Conservation (phyloP, 2,888 invertebrate genomes). For the Mimas tiliae region DNA sequence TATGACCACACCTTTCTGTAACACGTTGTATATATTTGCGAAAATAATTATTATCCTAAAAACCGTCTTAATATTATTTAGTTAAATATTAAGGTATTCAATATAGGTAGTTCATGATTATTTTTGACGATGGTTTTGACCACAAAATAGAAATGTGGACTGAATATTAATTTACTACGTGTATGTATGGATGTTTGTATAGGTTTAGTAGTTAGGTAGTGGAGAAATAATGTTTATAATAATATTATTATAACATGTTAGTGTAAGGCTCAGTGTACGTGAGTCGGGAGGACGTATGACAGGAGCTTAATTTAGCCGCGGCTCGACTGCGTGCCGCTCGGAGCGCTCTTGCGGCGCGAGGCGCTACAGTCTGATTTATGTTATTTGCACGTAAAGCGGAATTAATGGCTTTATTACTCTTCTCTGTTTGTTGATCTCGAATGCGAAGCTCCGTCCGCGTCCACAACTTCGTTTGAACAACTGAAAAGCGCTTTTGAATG, state of each 20-base stretch:
- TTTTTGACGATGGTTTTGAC: not conserved
- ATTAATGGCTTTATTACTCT: conserved; percentile 84
- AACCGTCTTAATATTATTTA: too few relatives aligned
- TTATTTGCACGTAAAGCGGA: conserved; percentile 83
- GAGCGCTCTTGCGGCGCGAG: conserved; percentile 74
- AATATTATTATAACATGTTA: conserved; percentile 20
- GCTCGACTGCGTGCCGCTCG: conserved; percentile 63
- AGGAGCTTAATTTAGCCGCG: conserved; percentile 72
- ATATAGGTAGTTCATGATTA: not conserved
- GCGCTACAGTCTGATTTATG: conserved; percentile 81
- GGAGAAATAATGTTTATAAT: not conserved
- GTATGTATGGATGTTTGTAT: not conserved
- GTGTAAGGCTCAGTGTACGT: conserved; percentile 42
- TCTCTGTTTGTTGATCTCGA: conserved; percentile 78
- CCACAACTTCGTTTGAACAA: conserved; percentile 62
- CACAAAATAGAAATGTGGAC: not conserved
- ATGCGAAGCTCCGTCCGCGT: conserved; percentile 60
- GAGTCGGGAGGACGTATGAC: conserved; percentile 67
- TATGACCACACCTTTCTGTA: too few relatives aligned
- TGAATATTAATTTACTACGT: not conserved
- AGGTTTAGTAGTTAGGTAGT: not conserved
- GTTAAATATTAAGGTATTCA: too few relatives aligned
- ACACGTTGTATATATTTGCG: too few relatives aligned
- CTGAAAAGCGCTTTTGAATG: conserved; percentile 63
- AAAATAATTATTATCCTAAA: too few relatives aligned